Conservation (phyloP, 1,140 invertebrate species). For the Sweltsa coloradensis region DNA sequence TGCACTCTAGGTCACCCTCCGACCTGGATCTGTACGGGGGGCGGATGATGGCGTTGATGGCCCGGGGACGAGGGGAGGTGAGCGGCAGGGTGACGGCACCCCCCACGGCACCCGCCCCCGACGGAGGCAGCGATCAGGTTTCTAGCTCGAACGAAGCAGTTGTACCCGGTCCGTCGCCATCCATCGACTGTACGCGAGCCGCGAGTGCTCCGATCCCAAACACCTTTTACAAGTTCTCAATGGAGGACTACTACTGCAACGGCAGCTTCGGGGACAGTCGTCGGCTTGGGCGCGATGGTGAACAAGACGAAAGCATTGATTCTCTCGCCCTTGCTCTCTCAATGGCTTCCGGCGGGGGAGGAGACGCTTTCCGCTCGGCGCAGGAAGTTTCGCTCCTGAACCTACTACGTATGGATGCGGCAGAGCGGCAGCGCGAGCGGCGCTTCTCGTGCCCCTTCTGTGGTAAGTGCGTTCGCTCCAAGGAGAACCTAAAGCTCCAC, state of each 20-base stretch:
- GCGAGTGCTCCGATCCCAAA: conserved; percentile 15
- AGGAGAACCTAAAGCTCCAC: conserved; percentile 78
- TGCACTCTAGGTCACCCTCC: conserved; percentile 35
- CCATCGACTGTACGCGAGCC: not conserved
- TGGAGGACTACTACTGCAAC: conserved; percentile 12
- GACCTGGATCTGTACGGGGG: conserved; percentile 7
- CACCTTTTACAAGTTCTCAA: conserved; percentile 13
- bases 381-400: conserved; percentile 49
- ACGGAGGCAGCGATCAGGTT: conserved; percentile 48
- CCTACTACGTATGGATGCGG: conserved; percentile 43
- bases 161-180: conserved; percentile 23
- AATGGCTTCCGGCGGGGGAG: conserved; percentile 24
- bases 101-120: conserved; percentile 25
- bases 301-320: conserved; percentile 57
- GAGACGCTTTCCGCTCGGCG: conserved; percentile 26
- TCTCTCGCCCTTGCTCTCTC: conserved; percentile 34
- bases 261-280: conserved; percentile 5
- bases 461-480: conserved; percentile 75
- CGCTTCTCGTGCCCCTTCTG: conserved; percentile 78
- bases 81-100: conserved; percentile 16
- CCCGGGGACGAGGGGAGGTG: conserved; percentile 33
- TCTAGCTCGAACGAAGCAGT: conserved; percentile 57
- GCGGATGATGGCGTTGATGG: not conserved
- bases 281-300: conserved; percentile 23
- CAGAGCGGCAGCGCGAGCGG: conserved; percentile 45